Evolutionary conservation across 2,797 vertebrate species (phyloP), one percentile per base, ranked within the genome.

Genomic region (Anableps anableps): DNA sequence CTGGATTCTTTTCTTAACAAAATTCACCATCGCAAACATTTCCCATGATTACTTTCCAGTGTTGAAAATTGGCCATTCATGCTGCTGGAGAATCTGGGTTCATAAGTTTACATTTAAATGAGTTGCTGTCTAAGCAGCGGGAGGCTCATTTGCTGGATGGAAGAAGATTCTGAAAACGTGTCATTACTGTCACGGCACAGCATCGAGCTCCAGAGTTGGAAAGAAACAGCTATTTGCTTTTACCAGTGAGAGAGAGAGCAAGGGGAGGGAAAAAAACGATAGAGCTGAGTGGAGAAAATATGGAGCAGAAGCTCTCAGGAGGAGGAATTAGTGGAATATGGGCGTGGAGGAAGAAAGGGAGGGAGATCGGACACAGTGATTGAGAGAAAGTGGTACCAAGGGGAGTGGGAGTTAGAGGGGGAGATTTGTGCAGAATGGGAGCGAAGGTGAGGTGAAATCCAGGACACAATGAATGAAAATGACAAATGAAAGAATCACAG

Each of bases 401-500:
- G 83, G 81, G 79, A 79, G 78, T 29, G 19, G 71, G 79, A 87
- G 80, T 84, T 79, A 83, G 81, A 80, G n/a, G 78, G 73, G 79
- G 72, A 85, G 83, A 79, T 84, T 86, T 50, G 79, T 86, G 90
- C 82, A 77, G 88, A 91, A 81, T 74, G 71, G 85, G 80, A 83
- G 82, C 83, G 84, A 85, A 82, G 86, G 85, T 80, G 85, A 90
- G 93, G 93, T 92, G 89, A 91, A 84, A 91, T 79, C 47, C 80
- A 45, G 93, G 88, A 88, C 87, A 29, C 55, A 0, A 34, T 77
- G 85, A 88, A 87, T 91, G 80, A 86, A 90, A 93, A 88, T 91
- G 88, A 92, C 91, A 81, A 94, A 93, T 93, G 90, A 89, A 92
- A 91, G 86, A 87, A 74, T 81, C 83, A 85, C 79, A 53, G 83